Evolutionary conservation across 2,113 vertebrate species (phyloP).

Genomic region (Clarias magur): DNA sequence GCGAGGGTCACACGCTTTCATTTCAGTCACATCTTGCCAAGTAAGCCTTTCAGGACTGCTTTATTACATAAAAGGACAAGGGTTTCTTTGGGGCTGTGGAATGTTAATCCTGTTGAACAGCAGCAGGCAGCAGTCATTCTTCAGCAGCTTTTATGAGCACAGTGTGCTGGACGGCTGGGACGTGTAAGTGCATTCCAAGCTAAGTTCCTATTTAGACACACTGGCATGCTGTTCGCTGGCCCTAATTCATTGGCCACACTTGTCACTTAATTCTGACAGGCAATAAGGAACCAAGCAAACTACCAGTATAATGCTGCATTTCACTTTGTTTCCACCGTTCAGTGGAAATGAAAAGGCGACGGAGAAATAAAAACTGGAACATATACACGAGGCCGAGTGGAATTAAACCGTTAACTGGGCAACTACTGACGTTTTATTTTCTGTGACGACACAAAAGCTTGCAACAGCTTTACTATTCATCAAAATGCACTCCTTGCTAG

Average conservation of each 20-base stretch:
- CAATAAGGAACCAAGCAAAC: constrained; percentile 37
- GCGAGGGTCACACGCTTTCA: constrained; percentile 14
- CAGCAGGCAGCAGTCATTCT: constrained; percentile 36
- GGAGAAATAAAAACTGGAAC: background rate
- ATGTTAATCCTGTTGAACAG: constrained; percentile 31
- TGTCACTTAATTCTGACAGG: constrained; percentile 29
- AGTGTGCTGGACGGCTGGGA: constrained; percentile 21
- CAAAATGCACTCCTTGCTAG: background rate
- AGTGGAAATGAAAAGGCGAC: background rate
- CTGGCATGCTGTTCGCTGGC: constrained; percentile 27
- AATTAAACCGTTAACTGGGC: background rate
- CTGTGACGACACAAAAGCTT: background rate
- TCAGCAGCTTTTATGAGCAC: constrained; percentile 20
- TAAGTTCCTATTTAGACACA: constrained; percentile 19
- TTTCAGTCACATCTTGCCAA: constrained; percentile 9
- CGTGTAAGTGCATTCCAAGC: constrained; percentile 13
- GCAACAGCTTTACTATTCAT: background rate
- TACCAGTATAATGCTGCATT: constrained; percentile 24
- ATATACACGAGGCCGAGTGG: background rate
- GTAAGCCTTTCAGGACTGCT: constrained; percentile 26
- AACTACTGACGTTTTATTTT: background rate
- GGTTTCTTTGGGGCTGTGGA: constrained; percentile 28
- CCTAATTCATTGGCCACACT: constrained; percentile 27
- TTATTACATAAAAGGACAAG: constrained; percentile 28
- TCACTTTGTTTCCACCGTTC: background rate